Evolutionary conservation across 1,140 invertebrate genomes (phyloP), one percentile per base, ranked within the genome.

Genomic region (Drosophila obscura): DNA sequence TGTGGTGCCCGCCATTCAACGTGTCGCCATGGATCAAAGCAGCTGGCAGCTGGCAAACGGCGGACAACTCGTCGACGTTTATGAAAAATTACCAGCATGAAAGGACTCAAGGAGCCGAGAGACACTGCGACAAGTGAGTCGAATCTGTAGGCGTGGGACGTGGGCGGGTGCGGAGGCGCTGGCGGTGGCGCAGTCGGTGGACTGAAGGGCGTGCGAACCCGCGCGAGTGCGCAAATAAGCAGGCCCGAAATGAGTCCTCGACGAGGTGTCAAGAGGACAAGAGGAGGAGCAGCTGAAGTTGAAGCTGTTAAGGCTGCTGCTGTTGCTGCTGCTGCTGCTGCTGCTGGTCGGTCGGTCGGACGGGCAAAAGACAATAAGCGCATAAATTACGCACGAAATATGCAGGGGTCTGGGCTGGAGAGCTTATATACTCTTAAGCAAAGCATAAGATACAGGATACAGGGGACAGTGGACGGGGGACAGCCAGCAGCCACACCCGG

Each of bases 341-440:
- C 48, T 60, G 44, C 24, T 57, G 52, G 31, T 50, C 72, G 52
- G 52, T 44, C 62, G 52, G 52, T 39, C 31, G 51, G 71, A 16
- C 73, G 22, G 22, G 75, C 43, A 72, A 58, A 67, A 77, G 84
- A 80, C 83, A 88, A 88, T 88, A 88, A 88, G 83, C 84, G 76
- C 66, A 89, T 89, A 88, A 88, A 88, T 88, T 88, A 88, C 83
- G 76, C 67, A 78, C 57, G 61, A 77, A 87, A 75, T 69, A 69
- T 80, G 74, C 74, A 62, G 35, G 49, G 46, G 19, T 68, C 65
- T 76, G 68, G 63, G 62, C 45, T 49, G 48, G 49, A 7, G 46
- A 43, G 28, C 73, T 44, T 57, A 43, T 52, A 55, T 39, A 15
- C 41, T 41, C 39, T 48, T 31, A 50, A 41, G 52, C 60, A 66